Conservation (phyloP, 2,888 invertebrate species). For the Electrophaes corylata region DNA sequence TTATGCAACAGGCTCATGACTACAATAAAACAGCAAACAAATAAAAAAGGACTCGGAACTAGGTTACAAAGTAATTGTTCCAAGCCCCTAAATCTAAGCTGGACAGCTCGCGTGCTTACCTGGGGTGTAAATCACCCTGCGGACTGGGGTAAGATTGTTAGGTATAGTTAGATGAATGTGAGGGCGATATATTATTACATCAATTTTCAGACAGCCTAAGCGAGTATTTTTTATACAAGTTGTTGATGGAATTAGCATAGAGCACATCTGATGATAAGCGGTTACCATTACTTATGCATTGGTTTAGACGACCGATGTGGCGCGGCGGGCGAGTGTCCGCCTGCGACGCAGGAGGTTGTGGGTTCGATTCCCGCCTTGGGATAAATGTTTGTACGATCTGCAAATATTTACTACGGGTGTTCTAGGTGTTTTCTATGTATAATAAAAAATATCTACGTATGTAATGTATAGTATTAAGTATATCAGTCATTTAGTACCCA, state of each 20-base stretch:
- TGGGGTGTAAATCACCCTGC: constrained; percentile 20
- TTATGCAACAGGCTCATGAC: neutral
- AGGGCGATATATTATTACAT: neutral
- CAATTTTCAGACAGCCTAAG: neutral
- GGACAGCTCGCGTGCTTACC: constrained; percentile 28
- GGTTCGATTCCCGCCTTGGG: too few relatives aligned
- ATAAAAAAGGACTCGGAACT: constrained; percentile 11
- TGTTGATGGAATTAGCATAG: neutral
- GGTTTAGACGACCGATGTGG: too few relatives aligned
- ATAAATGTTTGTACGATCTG: too few relatives aligned
- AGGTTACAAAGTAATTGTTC: constrained; percentile 34
- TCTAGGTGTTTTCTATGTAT: too few relatives aligned
- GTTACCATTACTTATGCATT: too few relatives aligned
- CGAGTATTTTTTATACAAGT: neutral
- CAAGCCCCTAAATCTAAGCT: constrained; percentile 25
- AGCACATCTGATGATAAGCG: too few relatives aligned
- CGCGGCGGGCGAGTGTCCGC: too few relatives aligned
- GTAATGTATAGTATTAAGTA: too few relatives aligned
- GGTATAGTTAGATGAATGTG: constrained; percentile 28
- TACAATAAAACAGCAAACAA: neutral
- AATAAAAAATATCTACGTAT: too few relatives aligned
- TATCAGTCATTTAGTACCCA: too few relatives aligned
- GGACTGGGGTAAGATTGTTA: constrained; percentile 25
- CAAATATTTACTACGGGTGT: too few relatives aligned
- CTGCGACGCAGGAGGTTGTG: too few relatives aligned